Conservation (phyloP, 2,113 vertebrate species). For the Corythoichthys haematopterus region DNA sequence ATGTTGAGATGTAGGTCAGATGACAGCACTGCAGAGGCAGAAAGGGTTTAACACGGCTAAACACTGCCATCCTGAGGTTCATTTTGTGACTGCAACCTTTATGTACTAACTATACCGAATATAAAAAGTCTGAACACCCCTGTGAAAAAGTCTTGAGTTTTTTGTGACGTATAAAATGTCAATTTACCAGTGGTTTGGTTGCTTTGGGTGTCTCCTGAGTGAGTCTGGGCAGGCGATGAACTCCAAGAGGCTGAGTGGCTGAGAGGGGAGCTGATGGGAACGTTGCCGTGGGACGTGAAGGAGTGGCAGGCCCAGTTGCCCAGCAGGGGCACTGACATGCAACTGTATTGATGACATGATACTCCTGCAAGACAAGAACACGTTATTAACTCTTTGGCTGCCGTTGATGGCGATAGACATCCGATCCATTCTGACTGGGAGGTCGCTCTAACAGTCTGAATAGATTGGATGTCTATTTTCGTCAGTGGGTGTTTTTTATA, state of each 20-base stretch:
- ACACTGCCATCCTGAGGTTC: constrained; percentile 61
- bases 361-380: constrained; percentile 28
- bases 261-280: constrained; percentile 26
- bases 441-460: no score
- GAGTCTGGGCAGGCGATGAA: constrained; percentile 33
- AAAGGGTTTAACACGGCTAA: constrained; percentile 14
- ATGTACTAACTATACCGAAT: neutral
- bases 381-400: constrained; percentile 1
- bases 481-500: no score
- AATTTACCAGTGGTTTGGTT: constrained; percentile 48
- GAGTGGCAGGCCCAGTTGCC: constrained; percentile 29
- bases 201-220: constrained; percentile 36
- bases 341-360: constrained; percentile 49
- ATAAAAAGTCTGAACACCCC: neutral
- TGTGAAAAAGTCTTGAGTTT: neutral
- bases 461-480: no score
- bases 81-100: neutral
- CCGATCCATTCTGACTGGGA: no score
- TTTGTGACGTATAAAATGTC: neutral
- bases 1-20: constrained; percentile 67
- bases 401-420: no score
- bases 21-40: constrained; percentile 40
- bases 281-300: constrained; percentile 16
- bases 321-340: constrained; percentile 49
- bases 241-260: constrained; percentile 56